Evolutionary conservation across 2,113 vertebrate genomes (phyloP), one percentile per base, ranked within the genome.

Genomic region (Pterocles burchelli): DNA sequence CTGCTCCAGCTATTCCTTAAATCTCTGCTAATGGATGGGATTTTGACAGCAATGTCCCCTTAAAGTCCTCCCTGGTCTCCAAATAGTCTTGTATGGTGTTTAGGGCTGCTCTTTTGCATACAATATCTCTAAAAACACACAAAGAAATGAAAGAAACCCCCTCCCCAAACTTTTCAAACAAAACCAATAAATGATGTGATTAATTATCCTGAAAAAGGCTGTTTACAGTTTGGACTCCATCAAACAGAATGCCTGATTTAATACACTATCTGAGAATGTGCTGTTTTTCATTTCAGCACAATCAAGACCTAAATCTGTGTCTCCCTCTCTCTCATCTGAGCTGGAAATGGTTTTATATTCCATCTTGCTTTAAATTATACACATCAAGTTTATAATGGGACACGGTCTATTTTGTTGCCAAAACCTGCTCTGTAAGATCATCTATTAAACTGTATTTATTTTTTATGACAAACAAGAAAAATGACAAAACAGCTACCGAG

Each of bases 391-490:
- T 84, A 80, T 96, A 97, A 97, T 96, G 95, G 97, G 96, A 96
- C 93, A 90, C 34, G 76, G 96, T 89, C 96, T 83, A 63, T 96
- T 94, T 96, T 97, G 93, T 97, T 97, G 97, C 97, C 97, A 97
- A 97, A 98, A 96, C 77, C 97, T 98, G 97, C 96, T 97, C 97
- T 45, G 68, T 95, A 93, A 93, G 96, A 97, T 97, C 96, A 97
- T 96, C 96, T 96, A 97, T 97, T 98, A 97, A 97, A 97, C 88
- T 96, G 96, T 96, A 94, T 98, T 98, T 98, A 97, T 97, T 97
- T 98, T 97, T 98, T 96, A 97, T 97, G 97, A 97, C 98, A 98
- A 98, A 98, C 96, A 97, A 98, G 98, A 98, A 97, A 97, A 98
- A 98, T 97, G 96, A 96, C 96, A 96, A 96, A 98, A 83, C 88